phyloP scores from a whole-genome alignment of 1,140 invertebrate genomes.

The Adoxophyes honmai region DNA sequence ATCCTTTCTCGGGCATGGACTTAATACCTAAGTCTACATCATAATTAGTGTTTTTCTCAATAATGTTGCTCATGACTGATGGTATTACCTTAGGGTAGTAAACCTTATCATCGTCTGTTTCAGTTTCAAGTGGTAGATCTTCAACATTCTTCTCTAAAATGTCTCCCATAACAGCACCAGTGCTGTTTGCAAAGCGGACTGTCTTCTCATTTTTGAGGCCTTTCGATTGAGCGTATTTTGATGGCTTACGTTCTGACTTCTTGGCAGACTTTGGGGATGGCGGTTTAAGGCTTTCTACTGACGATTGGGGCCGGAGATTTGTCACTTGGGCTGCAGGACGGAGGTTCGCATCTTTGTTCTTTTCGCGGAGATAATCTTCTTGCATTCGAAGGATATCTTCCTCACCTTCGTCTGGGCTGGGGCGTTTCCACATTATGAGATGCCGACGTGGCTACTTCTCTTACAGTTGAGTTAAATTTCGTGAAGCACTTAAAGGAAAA shows the following conservation, averaged over 20 bases:
- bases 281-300: slow-evolving; percentile 41
- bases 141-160: slow-evolving; percentile 49
- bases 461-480: too few species aligned
- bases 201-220: slow-evolving; percentile 49
- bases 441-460: too few species aligned
- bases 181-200: slow-evolving; percentile 27
- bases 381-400: slow-evolving; percentile 84
- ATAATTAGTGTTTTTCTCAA: slow-evolving; percentile 76
- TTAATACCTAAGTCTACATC: slow-evolving; percentile 32
- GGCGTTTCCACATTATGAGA: slow-evolving; percentile 79
- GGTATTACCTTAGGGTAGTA: slow-evolving; percentile 70
- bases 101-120: slow-evolving; percentile 64
- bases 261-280: slow-evolving; percentile 21
- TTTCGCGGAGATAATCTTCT: slow-evolving; percentile 80
- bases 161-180: slow-evolving; percentile 41
- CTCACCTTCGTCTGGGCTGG: slow-evolving; percentile 81
- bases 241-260: slow-evolving; percentile 43
- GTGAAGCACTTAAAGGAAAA: too few species aligned
- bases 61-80: slow-evolving; percentile 78
- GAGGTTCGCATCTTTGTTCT: slow-evolving; percentile 65
- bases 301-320: slow-evolving; percentile 64
- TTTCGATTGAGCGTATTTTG: slow-evolving; percentile 65
- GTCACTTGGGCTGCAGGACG: slow-evolving; percentile 79
- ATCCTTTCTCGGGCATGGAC: slow-evolving; percentile 45
- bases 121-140: slow-evolving; percentile 41